These are phyloP conservation scores for Paragorgia papillata DNA, from an alignment of 92 coral and sea anemone genomes.

Conservation along the genomic window DNA sequence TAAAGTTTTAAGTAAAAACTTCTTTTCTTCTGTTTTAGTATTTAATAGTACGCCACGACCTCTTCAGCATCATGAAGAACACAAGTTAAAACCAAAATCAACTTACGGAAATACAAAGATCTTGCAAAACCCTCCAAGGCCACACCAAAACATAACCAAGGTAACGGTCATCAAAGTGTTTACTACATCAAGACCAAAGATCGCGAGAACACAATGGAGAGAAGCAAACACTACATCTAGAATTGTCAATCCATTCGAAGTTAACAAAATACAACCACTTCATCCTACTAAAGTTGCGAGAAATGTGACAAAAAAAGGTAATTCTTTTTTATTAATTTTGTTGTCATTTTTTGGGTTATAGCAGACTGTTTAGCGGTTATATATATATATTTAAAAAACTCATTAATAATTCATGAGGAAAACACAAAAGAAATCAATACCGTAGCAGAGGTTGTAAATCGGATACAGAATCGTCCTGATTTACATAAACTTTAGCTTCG, in stretches of 20 bases:
- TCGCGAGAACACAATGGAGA: neutral
- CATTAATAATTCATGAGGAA: no score
- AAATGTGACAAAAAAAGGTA: slow-evolving; percentile 12
- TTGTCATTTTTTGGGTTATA: no score
- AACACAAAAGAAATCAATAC: no score
- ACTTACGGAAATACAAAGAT: neutral
- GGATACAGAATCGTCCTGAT: no score
- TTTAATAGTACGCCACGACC: neutral
- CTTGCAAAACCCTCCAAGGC: neutral
- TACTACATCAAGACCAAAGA: neutral
- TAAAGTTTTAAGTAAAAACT: no score
- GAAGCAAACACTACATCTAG: neutral
- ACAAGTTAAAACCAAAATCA: neutral
- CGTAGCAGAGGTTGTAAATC: no score
- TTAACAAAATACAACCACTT: slow-evolving; percentile 24
- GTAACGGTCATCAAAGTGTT: neutral
- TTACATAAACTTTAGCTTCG: no score
- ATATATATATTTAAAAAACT: no score
- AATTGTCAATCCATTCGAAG: slow-evolving; percentile 18
- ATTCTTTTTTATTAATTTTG: neutral
- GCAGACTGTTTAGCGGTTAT: no score
- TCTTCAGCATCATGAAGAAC: neutral
- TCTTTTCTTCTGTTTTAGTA: neutral
- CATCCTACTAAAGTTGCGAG: neutral
- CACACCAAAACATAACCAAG: neutral